phyloP scores from a whole-genome alignment of 1,140 invertebrate species.

The Macrostomum lignano region DNA sequence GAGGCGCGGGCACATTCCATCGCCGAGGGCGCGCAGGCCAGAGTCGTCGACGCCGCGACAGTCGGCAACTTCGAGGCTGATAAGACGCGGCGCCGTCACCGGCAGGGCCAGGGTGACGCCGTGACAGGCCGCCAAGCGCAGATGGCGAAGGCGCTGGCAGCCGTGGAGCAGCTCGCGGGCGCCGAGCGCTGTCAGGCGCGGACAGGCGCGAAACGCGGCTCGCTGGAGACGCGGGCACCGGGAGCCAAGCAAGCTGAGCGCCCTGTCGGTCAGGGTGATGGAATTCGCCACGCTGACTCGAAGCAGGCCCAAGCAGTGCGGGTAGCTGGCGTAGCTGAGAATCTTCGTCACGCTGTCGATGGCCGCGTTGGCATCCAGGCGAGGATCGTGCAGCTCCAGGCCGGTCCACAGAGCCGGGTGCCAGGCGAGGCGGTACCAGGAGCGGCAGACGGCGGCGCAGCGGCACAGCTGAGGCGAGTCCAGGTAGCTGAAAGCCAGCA shows the following conservation, averaged over 20 bases:
- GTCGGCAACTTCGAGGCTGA: slow-evolving; percentile 62
- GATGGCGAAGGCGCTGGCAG: too few species aligned
- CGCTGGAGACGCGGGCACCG: slow-evolving; percentile 42
- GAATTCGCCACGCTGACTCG: slow-evolving; percentile 42
- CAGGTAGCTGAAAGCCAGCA: slow-evolving; percentile 42
- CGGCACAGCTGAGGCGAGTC: slow-evolving; percentile 45
- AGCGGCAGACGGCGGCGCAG: slow-evolving; percentile 45
- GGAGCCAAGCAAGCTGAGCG: slow-evolving; percentile 37
- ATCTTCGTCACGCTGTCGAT: slow-evolving; percentile 32
- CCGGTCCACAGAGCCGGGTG: slow-evolving; percentile 41
- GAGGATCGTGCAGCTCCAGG: slow-evolving; percentile 36
- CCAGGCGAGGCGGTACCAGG: slow-evolving; percentile 51
- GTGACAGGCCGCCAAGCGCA: too few species aligned
- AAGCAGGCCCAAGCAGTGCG: slow-evolving; percentile 30
- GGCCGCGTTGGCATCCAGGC: slow-evolving; percentile 38
- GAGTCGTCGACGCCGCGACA: slow-evolving; percentile 49
- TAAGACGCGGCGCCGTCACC: slow-evolving; percentile 38
- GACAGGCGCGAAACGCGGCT: slow-evolving; percentile 1
- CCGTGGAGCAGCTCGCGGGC: too few species aligned
- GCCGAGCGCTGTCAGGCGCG: slow-evolving; percentile 2
- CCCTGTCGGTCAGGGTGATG: slow-evolving; percentile 42
- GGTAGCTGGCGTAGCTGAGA: slow-evolving; percentile 26
- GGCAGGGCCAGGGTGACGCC: slow-evolving; percentile 6
- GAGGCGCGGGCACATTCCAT: slow-evolving; percentile 53
- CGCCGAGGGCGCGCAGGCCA: slow-evolving; percentile 46